Conservation (phyloP, 2,797 vertebrate species). For the Danio aesculapii region DNA sequence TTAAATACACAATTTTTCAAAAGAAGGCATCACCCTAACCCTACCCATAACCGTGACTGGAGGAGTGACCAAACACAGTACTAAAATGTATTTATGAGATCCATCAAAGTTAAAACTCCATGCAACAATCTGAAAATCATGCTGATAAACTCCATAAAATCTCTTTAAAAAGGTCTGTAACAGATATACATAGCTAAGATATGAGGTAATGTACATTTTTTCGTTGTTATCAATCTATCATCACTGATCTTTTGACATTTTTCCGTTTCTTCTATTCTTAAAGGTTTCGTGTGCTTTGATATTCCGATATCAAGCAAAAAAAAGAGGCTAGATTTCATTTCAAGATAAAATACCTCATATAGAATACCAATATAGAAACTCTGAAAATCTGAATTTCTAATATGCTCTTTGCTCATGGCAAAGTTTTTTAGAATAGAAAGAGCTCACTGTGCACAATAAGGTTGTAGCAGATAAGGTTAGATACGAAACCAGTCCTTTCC, state of each 20-base stretch:
- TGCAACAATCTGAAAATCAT: no score
- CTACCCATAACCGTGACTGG: no score
- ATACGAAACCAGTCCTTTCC: background rate
- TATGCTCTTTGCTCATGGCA: slow-evolving; percentile 8
- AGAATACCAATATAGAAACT: slow-evolving; percentile 5
- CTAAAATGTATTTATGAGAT: no score
- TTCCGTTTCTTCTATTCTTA: background rate
- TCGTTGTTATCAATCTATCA: background rate
- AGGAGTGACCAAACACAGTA: no score
- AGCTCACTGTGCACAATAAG: background rate
- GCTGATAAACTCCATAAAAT: no score
- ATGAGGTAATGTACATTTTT: background rate
- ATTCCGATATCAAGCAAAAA: background rate
- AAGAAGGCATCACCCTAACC: no score
- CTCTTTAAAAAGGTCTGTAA: background rate
- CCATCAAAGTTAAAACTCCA: no score
- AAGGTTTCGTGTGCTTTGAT: background rate
- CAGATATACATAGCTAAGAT: background rate
- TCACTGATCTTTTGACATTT: background rate
- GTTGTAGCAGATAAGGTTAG: slow-evolving; percentile 23
- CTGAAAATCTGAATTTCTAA: background rate
- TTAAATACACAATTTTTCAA: no score
- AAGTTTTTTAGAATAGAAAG: background rate
- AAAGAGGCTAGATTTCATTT: slow-evolving; percentile 29
- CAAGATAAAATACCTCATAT: background rate